These are phyloP conservation scores for Melanostoma scalare DNA, from an alignment of 2,888 invertebrate species.

Conservation along the genomic window DNA sequence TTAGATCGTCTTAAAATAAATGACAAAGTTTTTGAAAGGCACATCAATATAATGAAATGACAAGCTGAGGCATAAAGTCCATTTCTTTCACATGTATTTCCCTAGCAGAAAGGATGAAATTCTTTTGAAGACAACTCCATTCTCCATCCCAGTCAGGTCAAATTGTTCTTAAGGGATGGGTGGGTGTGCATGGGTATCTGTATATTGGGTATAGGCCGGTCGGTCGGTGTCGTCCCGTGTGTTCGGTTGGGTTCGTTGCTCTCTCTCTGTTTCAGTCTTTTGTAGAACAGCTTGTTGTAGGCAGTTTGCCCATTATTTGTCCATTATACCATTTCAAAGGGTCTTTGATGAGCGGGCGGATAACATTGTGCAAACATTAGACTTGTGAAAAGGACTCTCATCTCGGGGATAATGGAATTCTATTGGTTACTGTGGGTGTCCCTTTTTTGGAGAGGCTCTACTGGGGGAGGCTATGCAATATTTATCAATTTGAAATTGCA, in stretches of 20 bases:
- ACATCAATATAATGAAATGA: slow-evolving; percentile 72
- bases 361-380: slow-evolving; percentile 69
- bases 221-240: not conserved
- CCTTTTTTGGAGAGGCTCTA: slow-evolving; percentile 1
- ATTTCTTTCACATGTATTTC: slow-evolving; percentile 31
- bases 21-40: slow-evolving; percentile 71
- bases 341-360: slow-evolving; percentile 62
- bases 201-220: slow-evolving; percentile 20
- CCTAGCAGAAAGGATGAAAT: slow-evolving; percentile 41
- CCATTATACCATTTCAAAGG: slow-evolving; percentile 71
- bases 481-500: slow-evolving; percentile 72
- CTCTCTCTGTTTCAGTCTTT: slow-evolving; percentile 46
- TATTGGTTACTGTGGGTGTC: slow-evolving; percentile 49
- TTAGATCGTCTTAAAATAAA: slow-evolving; percentile 69
- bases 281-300: slow-evolving; percentile 67
- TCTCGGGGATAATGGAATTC: slow-evolving; percentile 60
- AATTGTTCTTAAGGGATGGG: slow-evolving; percentile 7
- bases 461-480: slow-evolving; percentile 37
- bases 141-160: slow-evolving; percentile 12
- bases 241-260: slow-evolving; percentile 1
- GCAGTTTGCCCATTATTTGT: slow-evolving; percentile 73
- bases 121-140: slow-evolving; percentile 36
- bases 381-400: slow-evolving; percentile 62
- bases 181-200: not conserved
- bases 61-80: slow-evolving; percentile 58